These are phyloP conservation scores for Odontocolon sp. DNA, from an alignment of 2,888 invertebrate genomes.

Conservation along the genomic window DNA sequence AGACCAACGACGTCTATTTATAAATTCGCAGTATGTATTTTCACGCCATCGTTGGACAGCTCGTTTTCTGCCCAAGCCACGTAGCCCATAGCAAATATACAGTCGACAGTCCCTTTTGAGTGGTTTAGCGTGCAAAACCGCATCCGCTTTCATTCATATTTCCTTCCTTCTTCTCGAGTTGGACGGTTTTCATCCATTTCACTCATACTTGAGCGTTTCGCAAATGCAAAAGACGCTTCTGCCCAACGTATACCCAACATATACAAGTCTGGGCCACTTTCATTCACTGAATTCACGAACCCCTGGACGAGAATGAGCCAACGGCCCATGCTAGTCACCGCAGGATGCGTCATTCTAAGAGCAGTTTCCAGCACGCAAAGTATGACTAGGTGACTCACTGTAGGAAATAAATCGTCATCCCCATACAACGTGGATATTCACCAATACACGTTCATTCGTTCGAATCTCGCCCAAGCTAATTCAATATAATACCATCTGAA, in stretches of 20 bases:
- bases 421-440: constrained; percentile 11
- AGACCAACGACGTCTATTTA: constrained; percentile 11
- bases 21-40: constrained; percentile 5
- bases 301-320: constrained; percentile 5
- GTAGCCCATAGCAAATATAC: not conserved
- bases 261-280: constrained; percentile 21
- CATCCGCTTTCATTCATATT: constrained; percentile 50
- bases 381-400: constrained; percentile 47
- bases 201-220: constrained; percentile 30
- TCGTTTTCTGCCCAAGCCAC: constrained; percentile 22
- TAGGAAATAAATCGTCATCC: constrained; percentile 53
- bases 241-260: not conserved
- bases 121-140: constrained; percentile 36
- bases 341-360: constrained; percentile 52
- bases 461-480: constrained; percentile 19
- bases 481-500: not conserved
- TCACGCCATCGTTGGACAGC: constrained; percentile 17
- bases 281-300: constrained; percentile 52
- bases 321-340: constrained; percentile 24
- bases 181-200: constrained; percentile 22
- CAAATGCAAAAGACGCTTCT: not conserved
- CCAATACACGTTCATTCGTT: not conserved
- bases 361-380: constrained; percentile 35
- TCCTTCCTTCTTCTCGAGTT: constrained; percentile 30
- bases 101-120: constrained; percentile 27